Base-by-base conservation (phyloP, 2,888 invertebrate species). In the Athetis lepigone region DNA sequence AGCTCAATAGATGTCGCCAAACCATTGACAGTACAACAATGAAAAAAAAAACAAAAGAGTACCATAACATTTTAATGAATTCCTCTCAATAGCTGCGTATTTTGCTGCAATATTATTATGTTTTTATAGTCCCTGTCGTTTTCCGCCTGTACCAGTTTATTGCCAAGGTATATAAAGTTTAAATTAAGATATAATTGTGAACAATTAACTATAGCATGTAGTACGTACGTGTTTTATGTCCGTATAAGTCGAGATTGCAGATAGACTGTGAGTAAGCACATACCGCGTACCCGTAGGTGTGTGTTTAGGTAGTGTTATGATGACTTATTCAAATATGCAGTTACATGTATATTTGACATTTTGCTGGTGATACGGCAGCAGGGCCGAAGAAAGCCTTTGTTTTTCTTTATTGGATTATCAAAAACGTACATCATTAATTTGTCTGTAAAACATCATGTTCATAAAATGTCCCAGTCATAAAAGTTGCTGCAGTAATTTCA, bases 151-250 rank as follows among this genome's bases (percentile, higher is more conserved):
- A 21, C 7, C 33, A 1, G 16, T 27, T 36, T 45, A 54, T 50
- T 19, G 13, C 18, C 18, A 36, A 49, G 18, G 16, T 51, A 50
- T 19, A 45, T 45, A 36, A 51, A 49, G 39, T 36, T 37, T 49
- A 19, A 56, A 59, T 67, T 23, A 54, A 46, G 7, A n/a, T 27
- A 37, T 52, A 45, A 72, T 65, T 49, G 19, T 67, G 45, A 25
- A 54, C 33, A 58, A 60, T 68, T 58, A 42, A 52, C 16, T 39
- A 56, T 60, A 42, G 27, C 40, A 56, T 75, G 66, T 61, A 56
- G 57, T 36, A 8, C 29, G 66, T 74, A 75, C 75, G 75, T 78
- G 78, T 70, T 77, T 13, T 70, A 62, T 52, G 45, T 64, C 11
- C 36, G 57, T 47, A 56, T 29, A 16, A 46, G 21, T 45, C 23